Percentiles rank a stretch among this genome's conserved stretches.
Evolutionary conservation across 2,113 vertebrate genomes (phyloP).

Genomic region (Pygoscelis antarcticus): DNA sequence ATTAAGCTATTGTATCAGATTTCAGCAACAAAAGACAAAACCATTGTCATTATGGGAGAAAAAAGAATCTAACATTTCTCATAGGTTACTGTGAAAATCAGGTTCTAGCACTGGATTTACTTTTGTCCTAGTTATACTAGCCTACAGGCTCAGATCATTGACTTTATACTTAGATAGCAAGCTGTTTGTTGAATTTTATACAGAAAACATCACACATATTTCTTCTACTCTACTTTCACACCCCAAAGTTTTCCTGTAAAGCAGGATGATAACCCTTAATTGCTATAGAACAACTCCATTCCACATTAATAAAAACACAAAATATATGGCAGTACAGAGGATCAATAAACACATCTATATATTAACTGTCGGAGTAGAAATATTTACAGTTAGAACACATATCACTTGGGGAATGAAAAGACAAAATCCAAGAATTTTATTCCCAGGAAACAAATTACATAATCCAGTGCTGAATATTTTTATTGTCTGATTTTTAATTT

Average conservation of each 20-base stretch:
- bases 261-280: not conserved
- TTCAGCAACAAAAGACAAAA: constrained; percentile 12
- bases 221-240: not conserved
- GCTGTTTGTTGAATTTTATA: not conserved
- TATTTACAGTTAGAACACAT: not conserved
- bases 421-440: not conserved
- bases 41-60: not conserved
- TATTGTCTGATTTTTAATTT: not conserved
- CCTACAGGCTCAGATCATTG: not conserved
- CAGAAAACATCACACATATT: not conserved
- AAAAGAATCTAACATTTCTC: not conserved
- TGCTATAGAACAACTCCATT: not conserved
- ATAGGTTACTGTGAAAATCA: not conserved
- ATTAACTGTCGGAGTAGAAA: not conserved
- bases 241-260: not conserved
- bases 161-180: not conserved
- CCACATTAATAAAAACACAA: not conserved
- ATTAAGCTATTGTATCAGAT: constrained; percentile 12
- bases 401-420: not conserved
- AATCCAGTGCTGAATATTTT: not conserved
- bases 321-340: not conserved
- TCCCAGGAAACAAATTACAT: not conserved
- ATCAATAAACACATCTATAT: not conserved
- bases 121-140: not conserved
- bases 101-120: not conserved